A percentile compares a stretch with the other conserved stretches of the same genome.
phyloP scores from a whole-genome alignment of 2,888 invertebrate genomes.

The Agrotis puta region DNA sequence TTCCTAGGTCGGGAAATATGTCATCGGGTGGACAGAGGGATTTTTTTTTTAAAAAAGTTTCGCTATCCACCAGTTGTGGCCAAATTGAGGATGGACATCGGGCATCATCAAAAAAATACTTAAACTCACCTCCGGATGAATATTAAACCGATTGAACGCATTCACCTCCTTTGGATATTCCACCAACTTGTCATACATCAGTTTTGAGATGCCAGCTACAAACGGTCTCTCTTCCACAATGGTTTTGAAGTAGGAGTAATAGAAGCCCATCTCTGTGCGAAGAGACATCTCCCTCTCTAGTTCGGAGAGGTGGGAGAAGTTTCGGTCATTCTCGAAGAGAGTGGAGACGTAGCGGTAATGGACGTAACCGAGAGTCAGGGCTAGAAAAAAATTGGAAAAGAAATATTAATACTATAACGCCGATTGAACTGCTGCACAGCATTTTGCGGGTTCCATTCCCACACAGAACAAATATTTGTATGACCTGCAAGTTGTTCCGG shows the following conservation, averaged over 20 bases:
- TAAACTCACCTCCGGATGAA: constrained; percentile 95
- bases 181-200: constrained; percentile 94
- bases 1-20: too few relatives aligned
- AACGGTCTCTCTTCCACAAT: constrained; percentile 93
- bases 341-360: constrained; percentile 93
- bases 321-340: constrained; percentile 95
- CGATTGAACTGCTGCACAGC: too few relatives aligned
- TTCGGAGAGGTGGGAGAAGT: constrained; percentile 96
- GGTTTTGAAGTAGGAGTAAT: constrained; percentile 97
- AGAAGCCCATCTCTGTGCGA: constrained; percentile 97
- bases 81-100: neutral
- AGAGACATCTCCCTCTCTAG: constrained; percentile 96
- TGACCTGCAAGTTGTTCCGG: too few relatives aligned
- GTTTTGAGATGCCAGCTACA: constrained; percentile 91
- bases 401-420: too few relatives aligned
- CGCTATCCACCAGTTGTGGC: too few relatives aligned
- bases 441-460: too few relatives aligned
- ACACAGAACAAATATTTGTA: too few relatives aligned
- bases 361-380: constrained; percentile 90
- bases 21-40: too few relatives aligned
- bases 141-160: constrained; percentile 95
- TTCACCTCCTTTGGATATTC: constrained; percentile 96
- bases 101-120: neutral
- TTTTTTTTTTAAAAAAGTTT: too few relatives aligned
- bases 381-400: too few relatives aligned